A percentile compares a stretch with the other conserved stretches of the same genome.
phyloP scores from a whole-genome alignment of 2,113 vertebrate species.

The Oncorhynchus mykiss region DNA sequence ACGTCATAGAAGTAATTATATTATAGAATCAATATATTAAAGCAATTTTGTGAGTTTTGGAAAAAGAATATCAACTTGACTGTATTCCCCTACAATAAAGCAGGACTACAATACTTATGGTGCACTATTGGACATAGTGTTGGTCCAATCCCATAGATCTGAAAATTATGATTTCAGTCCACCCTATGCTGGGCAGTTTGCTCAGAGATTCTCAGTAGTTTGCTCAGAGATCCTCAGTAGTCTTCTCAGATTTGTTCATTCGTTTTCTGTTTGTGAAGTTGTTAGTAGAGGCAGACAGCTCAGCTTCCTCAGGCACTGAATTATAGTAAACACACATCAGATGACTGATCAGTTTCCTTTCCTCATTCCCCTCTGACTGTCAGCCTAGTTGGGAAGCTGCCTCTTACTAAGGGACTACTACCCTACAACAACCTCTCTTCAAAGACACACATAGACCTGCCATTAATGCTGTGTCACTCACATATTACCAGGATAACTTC shows the following conservation, averaged over 20 bases:
- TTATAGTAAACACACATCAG: background rate
- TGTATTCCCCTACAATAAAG: background rate
- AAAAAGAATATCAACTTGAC: background rate
- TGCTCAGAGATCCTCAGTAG: too few species aligned
- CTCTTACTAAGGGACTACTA: background rate
- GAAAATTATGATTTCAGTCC: too few species aligned
- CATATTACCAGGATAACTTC: background rate
- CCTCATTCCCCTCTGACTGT: background rate
- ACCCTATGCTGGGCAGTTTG: too few species aligned
- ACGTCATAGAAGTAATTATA: background rate
- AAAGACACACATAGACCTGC: background rate
- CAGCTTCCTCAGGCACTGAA: background rate
- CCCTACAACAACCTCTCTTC: background rate
- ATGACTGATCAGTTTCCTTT: conserved; percentile 8
- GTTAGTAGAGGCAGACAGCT: background rate
- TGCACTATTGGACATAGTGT: too few species aligned
- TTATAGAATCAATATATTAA: background rate
- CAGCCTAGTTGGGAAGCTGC: background rate
- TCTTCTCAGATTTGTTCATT: too few species aligned
- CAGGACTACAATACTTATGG: too few species aligned
- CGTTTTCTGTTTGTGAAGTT: background rate
- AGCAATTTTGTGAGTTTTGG: background rate
- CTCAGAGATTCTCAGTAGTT: too few species aligned
- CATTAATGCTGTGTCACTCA: too few species aligned
- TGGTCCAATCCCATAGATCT: too few species aligned